phyloP scores from a whole-genome alignment of 2,888 invertebrate genomes.

The Chalcis sispes region DNA sequence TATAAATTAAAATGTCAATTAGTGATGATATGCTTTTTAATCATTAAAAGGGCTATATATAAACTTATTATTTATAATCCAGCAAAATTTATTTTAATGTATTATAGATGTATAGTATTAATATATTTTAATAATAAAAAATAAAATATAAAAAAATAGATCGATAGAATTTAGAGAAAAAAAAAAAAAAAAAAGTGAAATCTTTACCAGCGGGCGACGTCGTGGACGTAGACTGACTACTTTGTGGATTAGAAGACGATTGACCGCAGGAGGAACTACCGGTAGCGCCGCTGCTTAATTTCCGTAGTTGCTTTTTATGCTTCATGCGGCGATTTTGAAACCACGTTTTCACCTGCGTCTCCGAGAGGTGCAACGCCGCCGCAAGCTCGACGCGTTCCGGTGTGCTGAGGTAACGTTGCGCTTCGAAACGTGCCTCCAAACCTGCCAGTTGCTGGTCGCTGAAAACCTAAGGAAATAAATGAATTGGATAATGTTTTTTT shows the following conservation, averaged over 20 bases:
- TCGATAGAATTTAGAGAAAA: too few species aligned
- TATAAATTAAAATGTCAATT: too few species aligned
- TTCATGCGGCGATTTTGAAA: constrained; percentile 98
- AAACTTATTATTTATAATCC: too few species aligned
- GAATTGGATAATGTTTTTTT: background rate
- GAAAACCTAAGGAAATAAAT: constrained; percentile 76
- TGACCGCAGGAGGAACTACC: constrained; percentile 65
- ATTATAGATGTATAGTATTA: too few species aligned
- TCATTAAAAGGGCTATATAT: too few species aligned
- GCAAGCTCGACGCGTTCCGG: constrained; percentile 97
- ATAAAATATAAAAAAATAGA: too few species aligned
- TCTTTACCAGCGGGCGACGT: constrained; percentile 71
- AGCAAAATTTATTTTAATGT: too few species aligned
- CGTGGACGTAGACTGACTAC: constrained; percentile 46
- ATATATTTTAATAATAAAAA: too few species aligned
- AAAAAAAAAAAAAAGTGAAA: background rate
- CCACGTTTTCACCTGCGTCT: constrained; percentile 98
- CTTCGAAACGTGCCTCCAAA: constrained; percentile 95
- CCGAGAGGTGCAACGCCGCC: constrained; percentile 92
- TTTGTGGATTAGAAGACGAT: constrained; percentile 13
- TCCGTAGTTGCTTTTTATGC: constrained; percentile 93
- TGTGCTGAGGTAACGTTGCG: constrained; percentile 95
- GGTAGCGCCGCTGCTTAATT: constrained; percentile 74
- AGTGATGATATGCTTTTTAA: too few species aligned
- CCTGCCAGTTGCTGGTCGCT: constrained; percentile 89